Percentiles rank a stretch among this genome's conserved stretches.
These are phyloP conservation scores for Neosalanx taihuensis DNA, from an alignment of 2,797 vertebrate species.

Conservation along the genomic window DNA sequence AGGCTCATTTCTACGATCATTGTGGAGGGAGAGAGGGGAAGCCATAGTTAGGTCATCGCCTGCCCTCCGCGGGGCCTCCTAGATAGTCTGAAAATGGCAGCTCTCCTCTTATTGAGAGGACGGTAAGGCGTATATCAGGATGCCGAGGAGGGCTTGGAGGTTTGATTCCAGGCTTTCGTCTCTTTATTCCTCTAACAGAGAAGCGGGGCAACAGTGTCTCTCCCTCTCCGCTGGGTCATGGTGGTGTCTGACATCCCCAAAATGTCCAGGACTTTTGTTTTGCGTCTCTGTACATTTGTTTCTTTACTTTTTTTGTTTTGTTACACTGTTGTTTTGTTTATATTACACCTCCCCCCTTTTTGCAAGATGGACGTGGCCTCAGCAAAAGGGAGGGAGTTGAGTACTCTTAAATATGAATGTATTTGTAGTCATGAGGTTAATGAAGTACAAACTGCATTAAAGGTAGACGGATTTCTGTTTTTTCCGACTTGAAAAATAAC, in stretches of 20 bases:
- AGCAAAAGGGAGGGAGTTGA: slow-evolving; percentile 61
- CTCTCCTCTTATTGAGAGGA: slow-evolving; percentile 31
- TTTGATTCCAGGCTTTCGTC: slow-evolving; percentile 48
- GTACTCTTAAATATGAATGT: slow-evolving; percentile 80
- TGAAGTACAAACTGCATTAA: slow-evolving; percentile 76
- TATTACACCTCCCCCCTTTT: slow-evolving; percentile 59
- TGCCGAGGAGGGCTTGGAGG: neutral
- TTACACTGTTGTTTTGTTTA: slow-evolving; percentile 70
- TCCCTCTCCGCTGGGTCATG: slow-evolving; percentile 60
- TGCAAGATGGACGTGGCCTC: slow-evolving; percentile 70
- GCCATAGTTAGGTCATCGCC: slow-evolving; percentile 16
- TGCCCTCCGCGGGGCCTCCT: slow-evolving; percentile 6
- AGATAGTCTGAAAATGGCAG: slow-evolving; percentile 9
- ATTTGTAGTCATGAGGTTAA: slow-evolving; percentile 80
- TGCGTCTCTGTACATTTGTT: slow-evolving; percentile 48
- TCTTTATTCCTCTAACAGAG: slow-evolving; percentile 42
- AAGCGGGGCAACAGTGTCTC: slow-evolving; percentile 48
- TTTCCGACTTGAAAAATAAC: slow-evolving; percentile 74
- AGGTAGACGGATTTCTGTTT: slow-evolving; percentile 70
- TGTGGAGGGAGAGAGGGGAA: slow-evolving; percentile 39
- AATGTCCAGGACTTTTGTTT: slow-evolving; percentile 60
- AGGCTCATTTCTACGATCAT: slow-evolving; percentile 49
- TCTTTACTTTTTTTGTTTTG: slow-evolving; percentile 38
- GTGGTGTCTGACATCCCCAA: slow-evolving; percentile 59
- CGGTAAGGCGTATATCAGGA: neutral